phyloP scores from a whole-genome alignment of 2,888 invertebrate genomes.

The Eristalinus aeneus region DNA sequence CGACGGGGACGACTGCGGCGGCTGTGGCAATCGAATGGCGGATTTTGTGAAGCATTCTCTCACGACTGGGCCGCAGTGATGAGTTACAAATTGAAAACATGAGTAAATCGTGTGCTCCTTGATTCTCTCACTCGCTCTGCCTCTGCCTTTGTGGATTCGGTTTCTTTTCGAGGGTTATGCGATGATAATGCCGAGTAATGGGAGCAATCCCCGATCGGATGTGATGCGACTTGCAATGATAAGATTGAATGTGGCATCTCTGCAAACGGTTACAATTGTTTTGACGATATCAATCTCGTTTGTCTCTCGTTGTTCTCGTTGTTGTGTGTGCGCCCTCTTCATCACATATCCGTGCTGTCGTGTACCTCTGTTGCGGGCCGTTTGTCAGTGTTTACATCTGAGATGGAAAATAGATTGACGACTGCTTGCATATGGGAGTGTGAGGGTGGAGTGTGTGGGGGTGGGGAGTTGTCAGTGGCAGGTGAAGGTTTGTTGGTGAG shows the following conservation, averaged over 20 bases:
- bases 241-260: slow-evolving; percentile 24
- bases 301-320: background rate
- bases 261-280: slow-evolving; percentile 31
- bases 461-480: background rate
- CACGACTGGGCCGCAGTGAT: slow-evolving; percentile 55
- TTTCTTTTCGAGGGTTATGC: slow-evolving; percentile 23
- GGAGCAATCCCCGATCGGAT: slow-evolving; percentile 63
- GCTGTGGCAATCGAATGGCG: background rate
- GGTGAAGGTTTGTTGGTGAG: background rate
- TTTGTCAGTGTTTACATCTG: background rate
- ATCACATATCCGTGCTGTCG: too few relatives aligned
- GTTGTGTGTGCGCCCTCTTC: background rate
- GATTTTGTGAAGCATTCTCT: slow-evolving; percentile 31
- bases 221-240: slow-evolving; percentile 62
- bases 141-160: slow-evolving; percentile 1
- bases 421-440: too few relatives aligned
- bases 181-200: slow-evolving; percentile 61
- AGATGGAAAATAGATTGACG: background rate
- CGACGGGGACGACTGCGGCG: background rate
- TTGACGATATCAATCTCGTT: slow-evolving; percentile 17
- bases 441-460: too few relatives aligned
- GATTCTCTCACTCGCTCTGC: background rate
- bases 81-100: slow-evolving; percentile 70
- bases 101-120: slow-evolving; percentile 61
- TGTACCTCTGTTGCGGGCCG: too few relatives aligned